Percentiles rank a stretch among this genome's conserved stretches.
Evolutionary conservation across 2,888 invertebrate genomes (phyloP).

Genomic region (Leptinotarsa peninsularis): DNA sequence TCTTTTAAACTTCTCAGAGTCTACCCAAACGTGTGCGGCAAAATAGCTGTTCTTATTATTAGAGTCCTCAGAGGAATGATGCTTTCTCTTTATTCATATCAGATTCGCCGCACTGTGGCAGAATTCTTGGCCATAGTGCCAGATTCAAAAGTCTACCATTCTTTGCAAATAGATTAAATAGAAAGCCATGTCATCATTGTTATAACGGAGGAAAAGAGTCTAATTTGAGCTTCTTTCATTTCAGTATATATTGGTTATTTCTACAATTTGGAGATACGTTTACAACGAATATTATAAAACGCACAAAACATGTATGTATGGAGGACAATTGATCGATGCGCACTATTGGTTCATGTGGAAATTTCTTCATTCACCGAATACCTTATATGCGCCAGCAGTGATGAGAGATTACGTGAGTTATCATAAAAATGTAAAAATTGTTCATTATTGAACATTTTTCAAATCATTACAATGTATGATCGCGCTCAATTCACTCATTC

Average conservation of each 20-base stretch:
- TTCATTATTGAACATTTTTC: background rate
- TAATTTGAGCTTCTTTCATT: background rate
- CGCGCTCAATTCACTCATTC: too few relatives aligned
- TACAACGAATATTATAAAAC: conserved; percentile 56
- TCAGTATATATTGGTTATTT: conserved; percentile 55
- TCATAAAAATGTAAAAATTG: background rate
- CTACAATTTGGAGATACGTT: conserved; percentile 61
- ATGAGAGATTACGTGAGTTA: conserved; percentile 57
- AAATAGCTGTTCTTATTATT: too few relatives aligned
- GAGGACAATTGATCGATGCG: conserved; percentile 57
- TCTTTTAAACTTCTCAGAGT: too few relatives aligned
- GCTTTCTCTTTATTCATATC: too few relatives aligned
- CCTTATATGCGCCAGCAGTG: conserved; percentile 55
- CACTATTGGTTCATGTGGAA: conserved; percentile 54
- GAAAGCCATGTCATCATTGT: too few relatives aligned
- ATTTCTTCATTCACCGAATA: conserved; percentile 54
- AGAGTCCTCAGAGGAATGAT: too few relatives aligned
- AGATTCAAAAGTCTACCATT: too few relatives aligned
- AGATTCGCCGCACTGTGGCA: too few relatives aligned
- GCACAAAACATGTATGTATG: conserved; percentile 57
- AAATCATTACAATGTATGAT: too few relatives aligned
- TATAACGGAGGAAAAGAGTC: background rate
- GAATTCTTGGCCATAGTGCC: too few relatives aligned
- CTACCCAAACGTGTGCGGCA: too few relatives aligned
- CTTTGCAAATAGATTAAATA: too few relatives aligned